A percentile compares a stretch with the other conserved stretches of the same genome.
Conservation (phyloP, 2,113 vertebrate species). For the Myxocyprinus asiaticus region DNA sequence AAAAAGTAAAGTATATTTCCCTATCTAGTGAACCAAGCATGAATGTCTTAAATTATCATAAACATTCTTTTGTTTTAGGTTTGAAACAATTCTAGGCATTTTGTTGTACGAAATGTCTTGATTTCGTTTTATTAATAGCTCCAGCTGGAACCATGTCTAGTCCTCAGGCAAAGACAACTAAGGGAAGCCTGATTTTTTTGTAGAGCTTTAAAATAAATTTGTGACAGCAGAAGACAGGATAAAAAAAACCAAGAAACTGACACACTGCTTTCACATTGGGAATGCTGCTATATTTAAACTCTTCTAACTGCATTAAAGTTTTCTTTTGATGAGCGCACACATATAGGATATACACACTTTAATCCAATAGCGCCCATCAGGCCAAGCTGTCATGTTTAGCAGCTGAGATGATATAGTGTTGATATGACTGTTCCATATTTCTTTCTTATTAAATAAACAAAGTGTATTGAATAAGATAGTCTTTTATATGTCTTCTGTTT, state of each 20-base stretch:
- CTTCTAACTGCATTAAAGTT: background rate
- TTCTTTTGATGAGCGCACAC: constrained; percentile 8
- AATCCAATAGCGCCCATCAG: background rate
- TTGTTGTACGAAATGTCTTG: background rate
- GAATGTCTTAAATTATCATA: no score
- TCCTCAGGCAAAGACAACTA: background rate
- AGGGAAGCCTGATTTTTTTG: background rate
- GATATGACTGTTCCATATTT: background rate
- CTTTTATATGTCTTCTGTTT: background rate
- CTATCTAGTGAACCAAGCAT: no score
- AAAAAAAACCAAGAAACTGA: background rate
- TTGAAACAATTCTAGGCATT: background rate
- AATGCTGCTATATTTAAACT: background rate
- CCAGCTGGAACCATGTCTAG: background rate
- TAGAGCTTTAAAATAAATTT: constrained; percentile 7
- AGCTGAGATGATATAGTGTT: background rate
- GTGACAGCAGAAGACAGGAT: background rate
- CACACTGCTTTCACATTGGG: background rate
- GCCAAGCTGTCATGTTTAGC: background rate
- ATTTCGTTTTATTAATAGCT: background rate
- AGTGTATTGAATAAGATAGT: no score
- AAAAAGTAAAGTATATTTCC: background rate
- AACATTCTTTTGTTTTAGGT: background rate
- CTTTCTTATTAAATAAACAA: background rate
- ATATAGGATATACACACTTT: background rate